Conservation (phyloP, 2,797 vertebrate genomes). For the Urocyon cinereoargenteus region DNA sequence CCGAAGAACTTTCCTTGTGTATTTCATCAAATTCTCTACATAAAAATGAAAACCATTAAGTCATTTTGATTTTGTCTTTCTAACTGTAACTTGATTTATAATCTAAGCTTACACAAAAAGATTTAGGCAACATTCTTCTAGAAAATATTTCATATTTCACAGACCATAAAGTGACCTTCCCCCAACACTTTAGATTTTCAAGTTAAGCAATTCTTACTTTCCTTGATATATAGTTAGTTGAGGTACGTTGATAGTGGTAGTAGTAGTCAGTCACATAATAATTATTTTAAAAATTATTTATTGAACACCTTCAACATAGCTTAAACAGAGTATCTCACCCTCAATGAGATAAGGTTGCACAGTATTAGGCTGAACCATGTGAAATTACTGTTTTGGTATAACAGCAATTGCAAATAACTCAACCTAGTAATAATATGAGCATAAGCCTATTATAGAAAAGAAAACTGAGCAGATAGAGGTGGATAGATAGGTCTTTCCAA, state of each 20-base stretch:
- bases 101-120: slow-evolving; percentile 59
- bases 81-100: slow-evolving; percentile 37
- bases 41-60: slow-evolving; percentile 70
- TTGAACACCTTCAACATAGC: not conserved
- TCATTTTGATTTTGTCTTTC: slow-evolving; percentile 66
- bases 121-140: slow-evolving; percentile 20
- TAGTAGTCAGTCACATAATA: not conserved
- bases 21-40: slow-evolving; percentile 50
- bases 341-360: not conserved
- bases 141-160: slow-evolving; percentile 54
- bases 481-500: not conserved
- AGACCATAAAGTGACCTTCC: not conserved
- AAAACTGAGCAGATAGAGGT: not conserved
- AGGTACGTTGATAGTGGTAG: not conserved
- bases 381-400: not conserved
- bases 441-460: not conserved
- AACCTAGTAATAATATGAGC: not conserved
- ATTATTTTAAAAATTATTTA: not conserved
- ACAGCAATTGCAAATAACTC: not conserved
- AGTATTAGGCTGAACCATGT: not conserved
- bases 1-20: slow-evolving; percentile 31
- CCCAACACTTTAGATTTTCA: slow-evolving; percentile 41
- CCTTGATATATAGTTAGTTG: slow-evolving; percentile 18
- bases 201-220: slow-evolving; percentile 28
- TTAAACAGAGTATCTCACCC: not conserved